Percentiles rank a stretch among this genome's conserved stretches.
Conservation (phyloP, 2,888 invertebrate genomes). For the Tuta absoluta region DNA sequence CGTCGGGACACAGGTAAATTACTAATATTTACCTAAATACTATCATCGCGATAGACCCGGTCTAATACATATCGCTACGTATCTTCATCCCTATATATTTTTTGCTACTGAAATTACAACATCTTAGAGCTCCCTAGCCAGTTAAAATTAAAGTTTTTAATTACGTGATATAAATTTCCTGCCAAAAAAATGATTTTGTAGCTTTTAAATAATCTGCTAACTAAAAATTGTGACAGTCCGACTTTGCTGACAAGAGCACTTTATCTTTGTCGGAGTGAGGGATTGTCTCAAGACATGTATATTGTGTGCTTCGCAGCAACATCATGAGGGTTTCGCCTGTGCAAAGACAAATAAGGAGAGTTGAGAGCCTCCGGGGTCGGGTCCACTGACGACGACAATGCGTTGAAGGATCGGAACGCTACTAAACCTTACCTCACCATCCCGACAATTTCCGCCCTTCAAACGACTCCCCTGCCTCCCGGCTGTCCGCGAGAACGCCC, state of each 20-base stretch:
- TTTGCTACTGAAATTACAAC: background rate
- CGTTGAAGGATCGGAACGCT: constrained; percentile 52
- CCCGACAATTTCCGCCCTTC: constrained; percentile 59
- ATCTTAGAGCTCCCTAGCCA: background rate
- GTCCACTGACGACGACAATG: constrained; percentile 63
- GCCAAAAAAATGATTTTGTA: background rate
- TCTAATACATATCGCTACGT: background rate
- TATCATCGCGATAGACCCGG: too few species aligned
- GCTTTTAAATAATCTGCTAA: constrained; percentile 29
- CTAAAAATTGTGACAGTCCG: constrained; percentile 23
- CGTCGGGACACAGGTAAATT: too few species aligned
- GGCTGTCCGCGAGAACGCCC: constrained; percentile 51
- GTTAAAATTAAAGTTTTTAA: background rate
- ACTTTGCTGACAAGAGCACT: constrained; percentile 35
- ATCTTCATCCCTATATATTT: background rate
- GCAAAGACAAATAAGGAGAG: constrained; percentile 54
- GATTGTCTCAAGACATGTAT: constrained; percentile 40
- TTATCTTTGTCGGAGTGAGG: constrained; percentile 46
- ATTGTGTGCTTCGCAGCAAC: constrained; percentile 27
- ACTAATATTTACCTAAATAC: too few species aligned
- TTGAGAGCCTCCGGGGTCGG: constrained; percentile 49
- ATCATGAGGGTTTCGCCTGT: constrained; percentile 29
- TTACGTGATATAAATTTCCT: background rate
- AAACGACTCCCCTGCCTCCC: constrained; percentile 61
- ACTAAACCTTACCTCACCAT: constrained; percentile 56